phyloP scores from a whole-genome alignment of 2,888 invertebrate genomes.

The Phytoseiulus persimilis region DNA sequence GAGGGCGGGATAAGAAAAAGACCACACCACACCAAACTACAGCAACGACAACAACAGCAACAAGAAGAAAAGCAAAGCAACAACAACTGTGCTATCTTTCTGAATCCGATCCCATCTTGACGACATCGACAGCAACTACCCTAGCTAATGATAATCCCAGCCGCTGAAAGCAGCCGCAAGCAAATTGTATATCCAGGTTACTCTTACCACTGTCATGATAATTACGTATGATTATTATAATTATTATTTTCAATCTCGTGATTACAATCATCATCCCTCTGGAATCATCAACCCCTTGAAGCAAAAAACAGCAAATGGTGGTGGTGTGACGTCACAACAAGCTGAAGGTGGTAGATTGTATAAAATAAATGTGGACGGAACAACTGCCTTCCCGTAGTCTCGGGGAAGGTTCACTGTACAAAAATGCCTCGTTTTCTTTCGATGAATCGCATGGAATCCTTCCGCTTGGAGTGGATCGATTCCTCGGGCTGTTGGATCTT shows the following conservation, averaged over 20 bases:
- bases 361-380: slow-evolving; percentile 5
- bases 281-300: neutral
- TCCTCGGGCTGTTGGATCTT: too few relatives aligned
- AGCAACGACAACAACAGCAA: neutral
- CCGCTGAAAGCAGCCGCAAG: neutral
- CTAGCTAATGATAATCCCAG: neutral
- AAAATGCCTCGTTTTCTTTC: neutral
- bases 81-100: neutral
- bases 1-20: neutral
- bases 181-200: slow-evolving; percentile 5
- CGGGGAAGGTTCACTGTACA: neutral
- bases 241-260: neutral
- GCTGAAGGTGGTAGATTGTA: neutral
- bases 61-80: neutral
- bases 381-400: neutral
- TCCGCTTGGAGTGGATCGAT: neutral
- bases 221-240: neutral
- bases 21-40: neutral
- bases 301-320: neutral
- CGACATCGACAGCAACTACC: neutral
- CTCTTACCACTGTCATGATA: neutral
- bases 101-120: neutral
- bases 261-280: neutral
- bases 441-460: neutral
- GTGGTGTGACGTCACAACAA: neutral